Percentiles rank a stretch among this genome's conserved stretches.
Evolutionary conservation across 2,113 vertebrate species (phyloP).

Genomic region (Tachuris rubrigastra): DNA sequence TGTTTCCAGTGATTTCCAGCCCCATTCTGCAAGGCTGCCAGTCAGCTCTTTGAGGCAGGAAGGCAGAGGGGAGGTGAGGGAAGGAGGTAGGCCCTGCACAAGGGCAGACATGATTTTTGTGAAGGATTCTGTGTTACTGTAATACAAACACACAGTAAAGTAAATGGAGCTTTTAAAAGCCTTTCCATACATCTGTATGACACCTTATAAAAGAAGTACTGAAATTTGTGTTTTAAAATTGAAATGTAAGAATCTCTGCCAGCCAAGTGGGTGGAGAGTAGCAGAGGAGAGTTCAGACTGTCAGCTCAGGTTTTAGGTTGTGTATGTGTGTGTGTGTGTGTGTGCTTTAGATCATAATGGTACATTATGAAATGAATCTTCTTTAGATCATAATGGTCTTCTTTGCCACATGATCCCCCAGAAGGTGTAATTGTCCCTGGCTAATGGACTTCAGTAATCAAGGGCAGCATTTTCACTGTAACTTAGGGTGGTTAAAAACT

Average conservation of each 20-base stretch:
- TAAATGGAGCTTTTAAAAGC: neutral
- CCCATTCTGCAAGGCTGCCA: neutral
- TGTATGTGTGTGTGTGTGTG: neutral
- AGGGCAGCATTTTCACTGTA: neutral
- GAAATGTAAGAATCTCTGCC: neutral
- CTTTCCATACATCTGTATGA: neutral
- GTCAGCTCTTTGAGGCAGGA: neutral
- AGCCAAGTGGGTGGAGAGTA: neutral
- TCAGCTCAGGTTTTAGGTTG: neutral
- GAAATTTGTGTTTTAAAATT: neutral
- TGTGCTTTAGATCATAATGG: neutral
- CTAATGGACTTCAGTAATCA: neutral
- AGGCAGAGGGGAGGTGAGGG: neutral
- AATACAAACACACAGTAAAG: neutral
- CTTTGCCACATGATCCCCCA: neutral
- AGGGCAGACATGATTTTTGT: neutral
- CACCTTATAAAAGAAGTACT: neutral
- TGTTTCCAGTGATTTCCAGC: neutral
- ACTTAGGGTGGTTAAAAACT: neutral
- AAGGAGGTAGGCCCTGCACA: fast-evolving
- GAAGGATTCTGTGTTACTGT: neutral
- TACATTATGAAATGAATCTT: neutral
- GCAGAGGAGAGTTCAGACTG: neutral
- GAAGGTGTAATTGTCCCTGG: neutral
- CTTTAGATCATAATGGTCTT: neutral